A percentile compares a stretch with the other conserved stretches of the same genome.
These are phyloP conservation scores for Pitta sordida DNA, from an alignment of 2,113 vertebrate species.

Conservation along the genomic window DNA sequence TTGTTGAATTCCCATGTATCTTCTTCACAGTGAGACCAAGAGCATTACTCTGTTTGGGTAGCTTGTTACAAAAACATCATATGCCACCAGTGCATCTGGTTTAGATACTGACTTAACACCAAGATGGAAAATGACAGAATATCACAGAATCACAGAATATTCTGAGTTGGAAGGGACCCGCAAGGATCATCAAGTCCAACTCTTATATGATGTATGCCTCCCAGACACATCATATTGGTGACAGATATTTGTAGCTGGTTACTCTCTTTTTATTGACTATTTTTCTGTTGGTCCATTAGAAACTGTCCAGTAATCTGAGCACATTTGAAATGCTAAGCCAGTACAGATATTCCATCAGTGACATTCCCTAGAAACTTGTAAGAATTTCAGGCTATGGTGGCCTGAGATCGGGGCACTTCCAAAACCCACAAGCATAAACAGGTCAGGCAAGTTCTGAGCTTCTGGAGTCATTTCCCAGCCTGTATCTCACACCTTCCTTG, in stretches of 20 bases:
- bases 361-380: background rate
- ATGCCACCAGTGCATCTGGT: background rate
- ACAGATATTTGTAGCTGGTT: background rate
- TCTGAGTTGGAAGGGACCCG: too few species aligned
- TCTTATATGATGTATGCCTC: background rate
- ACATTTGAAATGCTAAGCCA: background rate
- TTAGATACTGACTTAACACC: background rate
- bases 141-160: too few species aligned
- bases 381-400: background rate
- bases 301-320: background rate
- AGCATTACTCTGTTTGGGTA: background rate
- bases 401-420: background rate
- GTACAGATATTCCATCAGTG: background rate
- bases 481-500: background rate
- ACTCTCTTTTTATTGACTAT: background rate
- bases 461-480: background rate
- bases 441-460: background rate
- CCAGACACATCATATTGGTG: background rate
- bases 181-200: too few species aligned
- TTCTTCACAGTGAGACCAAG: background rate
- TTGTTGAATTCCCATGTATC: background rate
- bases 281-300: background rate
- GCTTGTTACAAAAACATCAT: background rate
- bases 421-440: background rate
- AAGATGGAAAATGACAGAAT: background rate